These are phyloP conservation scores for Chloropsis cyanopogon DNA, from an alignment of 2,113 vertebrate species.

Conservation along the genomic window DNA sequence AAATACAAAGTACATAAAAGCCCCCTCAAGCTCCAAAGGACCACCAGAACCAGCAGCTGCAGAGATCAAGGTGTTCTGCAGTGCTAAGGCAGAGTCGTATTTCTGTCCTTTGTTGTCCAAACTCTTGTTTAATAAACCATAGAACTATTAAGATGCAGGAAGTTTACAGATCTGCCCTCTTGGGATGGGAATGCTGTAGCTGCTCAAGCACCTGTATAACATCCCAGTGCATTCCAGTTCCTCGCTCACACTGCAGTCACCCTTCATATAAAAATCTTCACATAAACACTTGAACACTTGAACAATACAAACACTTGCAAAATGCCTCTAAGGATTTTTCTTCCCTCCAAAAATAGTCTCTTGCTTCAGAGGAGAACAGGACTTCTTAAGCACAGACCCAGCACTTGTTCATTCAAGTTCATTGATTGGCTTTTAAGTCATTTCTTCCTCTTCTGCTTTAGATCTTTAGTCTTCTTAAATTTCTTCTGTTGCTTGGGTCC, in stretches of 20 bases:
- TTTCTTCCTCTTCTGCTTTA: conserved; percentile 73
- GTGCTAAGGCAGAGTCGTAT: neutral
- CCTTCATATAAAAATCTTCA: neutral
- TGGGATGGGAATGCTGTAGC: neutral
- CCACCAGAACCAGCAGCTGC: neutral
- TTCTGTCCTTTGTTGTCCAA: neutral
- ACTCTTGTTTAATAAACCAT: neutral
- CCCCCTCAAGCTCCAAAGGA: neutral
- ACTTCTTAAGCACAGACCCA: neutral
- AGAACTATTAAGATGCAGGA: neutral
- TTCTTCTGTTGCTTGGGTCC: conserved; percentile 79
- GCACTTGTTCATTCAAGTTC: neutral
- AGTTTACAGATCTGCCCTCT: neutral
- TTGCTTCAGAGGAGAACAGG: neutral
- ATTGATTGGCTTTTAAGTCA: neutral
- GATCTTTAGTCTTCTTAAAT: conserved; percentile 80
- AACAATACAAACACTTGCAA: neutral
- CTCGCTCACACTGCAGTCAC: neutral
- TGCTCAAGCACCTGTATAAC: neutral
- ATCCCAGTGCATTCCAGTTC: neutral
- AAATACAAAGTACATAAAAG: neutral
- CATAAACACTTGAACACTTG: neutral
- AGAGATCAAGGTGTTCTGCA: neutral
- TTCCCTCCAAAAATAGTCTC: neutral
- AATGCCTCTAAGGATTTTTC: neutral